Evolutionary conservation across 2,888 invertebrate species (phyloP), one percentile per base, ranked within the genome.

Genomic region (Acholoe squamosa): DNA sequence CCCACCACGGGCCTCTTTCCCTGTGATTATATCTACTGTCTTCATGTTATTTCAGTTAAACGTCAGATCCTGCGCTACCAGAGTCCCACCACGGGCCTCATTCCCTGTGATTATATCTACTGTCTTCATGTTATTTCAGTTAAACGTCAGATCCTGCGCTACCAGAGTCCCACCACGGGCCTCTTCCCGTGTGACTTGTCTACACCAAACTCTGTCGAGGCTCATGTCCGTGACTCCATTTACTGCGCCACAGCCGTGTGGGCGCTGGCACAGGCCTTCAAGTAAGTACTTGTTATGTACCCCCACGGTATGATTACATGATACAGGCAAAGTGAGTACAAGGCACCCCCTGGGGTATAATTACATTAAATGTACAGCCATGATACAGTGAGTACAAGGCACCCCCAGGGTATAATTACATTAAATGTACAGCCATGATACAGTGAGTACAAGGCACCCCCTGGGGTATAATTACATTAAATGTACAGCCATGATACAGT

Each of bases 171-270:
- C 84, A 98, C 98, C 89, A 98, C 98, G 71, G 99, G 99, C 0
- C 96, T 99, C 33, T 99, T 99, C 96, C 99, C 99, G 0, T 98
- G 93, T 95, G 98, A 94, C 98, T 91, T 93, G 22, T 92, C 93
- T 51, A 92, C 94, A 77, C 98, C 90, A 97, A 97, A 90, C 98
- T 98, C 94, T 97, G 97, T 98, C 91, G 98, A 98, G 10, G 99
- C 98, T 95, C 98, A 99, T 76, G 97, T 99, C 89, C 94, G 97
- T 92, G 99, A 99, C 94, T 99, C 99, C 96, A 98, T 99, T 93
- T 99, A 99, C 95, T 99, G 99, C 97, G 99, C 99, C 33, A 97
- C 98, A 91, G 98, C 99, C 5, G 97, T 99, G 52, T 99, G 99
- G 99, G 98, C 99, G 93, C 97, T 99, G 84, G 98, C 99, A 95